These are phyloP conservation scores for Myopa testacea DNA, from an alignment of 2,888 invertebrate genomes.

Conservation along the genomic window DNA sequence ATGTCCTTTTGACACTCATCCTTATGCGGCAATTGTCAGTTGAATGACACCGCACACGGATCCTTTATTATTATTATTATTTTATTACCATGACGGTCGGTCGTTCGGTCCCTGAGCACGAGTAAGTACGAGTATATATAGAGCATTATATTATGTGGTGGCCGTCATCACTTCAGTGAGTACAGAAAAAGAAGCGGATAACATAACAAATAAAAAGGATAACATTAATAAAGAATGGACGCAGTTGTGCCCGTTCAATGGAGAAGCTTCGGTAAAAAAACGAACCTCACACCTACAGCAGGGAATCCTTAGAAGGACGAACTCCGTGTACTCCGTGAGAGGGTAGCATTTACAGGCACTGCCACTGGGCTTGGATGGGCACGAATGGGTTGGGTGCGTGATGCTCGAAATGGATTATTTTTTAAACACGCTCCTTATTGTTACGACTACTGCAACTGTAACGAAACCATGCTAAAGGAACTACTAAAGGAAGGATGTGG, in stretches of 20 bases:
- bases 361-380: too few relatives aligned
- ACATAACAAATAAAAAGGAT: slow-evolving; percentile 35
- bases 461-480: not conserved
- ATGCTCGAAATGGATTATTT: not conserved
- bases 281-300: not conserved
- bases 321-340: not conserved
- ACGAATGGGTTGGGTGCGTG: slow-evolving; percentile 8
- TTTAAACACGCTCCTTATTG: not conserved
- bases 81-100: not conserved
- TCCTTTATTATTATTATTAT: not conserved
- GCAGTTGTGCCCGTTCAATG: not conserved
- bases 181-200: not conserved
- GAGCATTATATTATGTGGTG: too few relatives aligned
- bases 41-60: not conserved
- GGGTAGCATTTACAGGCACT: not conserved
- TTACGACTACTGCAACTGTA: not conserved
- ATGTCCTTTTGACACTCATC: not conserved
- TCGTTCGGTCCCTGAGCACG: not conserved
- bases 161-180: slow-evolving; percentile 1
- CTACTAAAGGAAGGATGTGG: slow-evolving; percentile 24
- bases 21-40: not conserved
- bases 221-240: slow-evolving; percentile 26
- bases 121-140: too few relatives aligned
- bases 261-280: not conserved
- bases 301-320: not conserved